Evolutionary conservation across 2,113 vertebrate genomes (phyloP).

Genomic region (Haplochromis vanheusdeni): DNA sequence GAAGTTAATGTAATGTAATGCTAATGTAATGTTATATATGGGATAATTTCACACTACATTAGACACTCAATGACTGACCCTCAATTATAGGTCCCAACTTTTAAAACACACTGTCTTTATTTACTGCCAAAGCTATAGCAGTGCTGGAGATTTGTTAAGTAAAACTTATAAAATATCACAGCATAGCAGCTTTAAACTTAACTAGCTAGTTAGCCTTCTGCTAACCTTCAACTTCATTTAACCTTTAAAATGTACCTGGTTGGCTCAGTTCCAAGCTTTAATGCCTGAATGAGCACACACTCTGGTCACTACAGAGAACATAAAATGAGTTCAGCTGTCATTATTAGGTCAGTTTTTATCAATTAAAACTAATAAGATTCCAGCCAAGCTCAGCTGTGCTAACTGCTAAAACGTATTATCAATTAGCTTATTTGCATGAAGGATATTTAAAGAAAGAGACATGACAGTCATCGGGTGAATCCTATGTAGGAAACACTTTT

Average conservation of each 20-base stretch:
- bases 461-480: not conserved
- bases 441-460: not conserved
- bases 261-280: not conserved
- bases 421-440: not conserved
- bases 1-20: not conserved
- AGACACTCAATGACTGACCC: not conserved
- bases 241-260: not conserved
- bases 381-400: not conserved
- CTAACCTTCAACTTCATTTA: not conserved
- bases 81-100: not conserved
- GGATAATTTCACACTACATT: not conserved
- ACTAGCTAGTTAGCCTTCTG: not conserved
- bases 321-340: not conserved
- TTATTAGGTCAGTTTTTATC: not conserved
- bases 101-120: not conserved
- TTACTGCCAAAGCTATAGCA: not conserved
- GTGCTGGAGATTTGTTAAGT: not conserved
- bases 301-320: not conserved
- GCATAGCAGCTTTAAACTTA: not conserved
- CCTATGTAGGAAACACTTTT: not conserved
- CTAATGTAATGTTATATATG: not conserved
- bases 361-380: not conserved
- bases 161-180: not conserved
- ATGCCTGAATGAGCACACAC: not conserved
- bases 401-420: not conserved